Conservation (phyloP, 1,140 invertebrate genomes). For the Anadara kagoshimensis region DNA sequence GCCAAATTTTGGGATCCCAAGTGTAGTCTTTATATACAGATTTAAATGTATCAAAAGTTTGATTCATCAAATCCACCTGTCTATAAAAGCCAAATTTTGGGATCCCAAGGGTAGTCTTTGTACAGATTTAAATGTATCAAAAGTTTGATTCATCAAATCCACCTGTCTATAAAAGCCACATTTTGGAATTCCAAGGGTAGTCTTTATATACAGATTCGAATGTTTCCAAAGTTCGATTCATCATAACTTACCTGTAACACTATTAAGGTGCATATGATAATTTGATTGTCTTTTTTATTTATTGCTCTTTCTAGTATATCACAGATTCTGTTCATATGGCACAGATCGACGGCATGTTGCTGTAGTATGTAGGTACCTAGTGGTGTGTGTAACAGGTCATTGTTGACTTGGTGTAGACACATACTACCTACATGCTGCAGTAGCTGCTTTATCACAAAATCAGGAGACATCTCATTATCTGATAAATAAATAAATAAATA, state of each 20-base stretch:
- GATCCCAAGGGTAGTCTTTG: too few species aligned
- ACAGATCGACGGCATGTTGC: constrained; percentile 59
- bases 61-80: too few species aligned
- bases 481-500: neutral
- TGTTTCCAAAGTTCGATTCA: too few species aligned
- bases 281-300: constrained; percentile 51
- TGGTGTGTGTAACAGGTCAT: constrained; percentile 54
- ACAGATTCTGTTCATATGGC: constrained; percentile 60
- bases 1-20: too few species aligned
- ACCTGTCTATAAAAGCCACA: too few species aligned
- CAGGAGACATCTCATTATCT: constrained; percentile 13
- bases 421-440: constrained; percentile 69
- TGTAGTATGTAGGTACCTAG: constrained; percentile 56
- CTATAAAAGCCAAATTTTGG: too few species aligned
- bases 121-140: too few species aligned
- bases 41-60: too few species aligned
- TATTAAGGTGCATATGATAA: constrained; percentile 64
- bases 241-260: constrained; percentile 64
- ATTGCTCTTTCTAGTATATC: constrained; percentile 68
- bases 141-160: too few species aligned
- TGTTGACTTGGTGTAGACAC: constrained; percentile 69
- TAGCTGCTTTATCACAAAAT: constrained; percentile 54
- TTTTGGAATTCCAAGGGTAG: too few species aligned
- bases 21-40: too few species aligned
- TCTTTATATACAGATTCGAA: too few species aligned